Conservation (phyloP, 2,113 vertebrate species). For the Megaleporinus macrocephalus region DNA sequence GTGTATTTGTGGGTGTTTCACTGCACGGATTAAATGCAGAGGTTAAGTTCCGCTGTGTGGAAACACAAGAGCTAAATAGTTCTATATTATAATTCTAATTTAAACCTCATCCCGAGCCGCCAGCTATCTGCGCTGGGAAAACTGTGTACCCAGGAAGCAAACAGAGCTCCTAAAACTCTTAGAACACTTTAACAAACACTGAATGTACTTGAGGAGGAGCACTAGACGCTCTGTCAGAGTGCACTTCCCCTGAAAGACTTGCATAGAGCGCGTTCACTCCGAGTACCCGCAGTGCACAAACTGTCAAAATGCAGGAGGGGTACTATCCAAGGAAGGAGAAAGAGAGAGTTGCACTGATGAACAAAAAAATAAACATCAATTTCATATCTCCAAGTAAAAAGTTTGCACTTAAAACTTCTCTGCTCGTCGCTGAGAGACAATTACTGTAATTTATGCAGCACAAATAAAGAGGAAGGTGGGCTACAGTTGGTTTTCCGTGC, state of each 20-base stretch:
- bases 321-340: constrained; percentile 13
- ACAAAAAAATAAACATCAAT: constrained; percentile 16
- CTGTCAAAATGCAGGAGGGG: constrained; percentile 29
- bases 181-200: constrained; percentile 13
- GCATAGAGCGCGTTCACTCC: constrained; percentile 16
- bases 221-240: constrained; percentile 46
- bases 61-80: too few species aligned
- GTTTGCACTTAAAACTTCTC: too few species aligned
- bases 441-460: neutral
- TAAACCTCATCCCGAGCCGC: too few species aligned
- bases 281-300: neutral
- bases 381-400: neutral
- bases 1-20: too few species aligned
- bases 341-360: constrained; percentile 16
- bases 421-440: too few species aligned
- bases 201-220: constrained; percentile 28
- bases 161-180: constrained; percentile 4
- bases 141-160: neutral
- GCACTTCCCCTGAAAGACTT: constrained; percentile 13
- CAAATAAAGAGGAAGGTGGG: neutral
- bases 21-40: too few species aligned
- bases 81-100: too few species aligned
- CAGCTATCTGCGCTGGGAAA: neutral
- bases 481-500: too few species aligned
- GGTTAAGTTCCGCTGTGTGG: too few species aligned